Conservation (phyloP, 2,888 invertebrate genomes). For the Lasioglossum zephyrum region DNA sequence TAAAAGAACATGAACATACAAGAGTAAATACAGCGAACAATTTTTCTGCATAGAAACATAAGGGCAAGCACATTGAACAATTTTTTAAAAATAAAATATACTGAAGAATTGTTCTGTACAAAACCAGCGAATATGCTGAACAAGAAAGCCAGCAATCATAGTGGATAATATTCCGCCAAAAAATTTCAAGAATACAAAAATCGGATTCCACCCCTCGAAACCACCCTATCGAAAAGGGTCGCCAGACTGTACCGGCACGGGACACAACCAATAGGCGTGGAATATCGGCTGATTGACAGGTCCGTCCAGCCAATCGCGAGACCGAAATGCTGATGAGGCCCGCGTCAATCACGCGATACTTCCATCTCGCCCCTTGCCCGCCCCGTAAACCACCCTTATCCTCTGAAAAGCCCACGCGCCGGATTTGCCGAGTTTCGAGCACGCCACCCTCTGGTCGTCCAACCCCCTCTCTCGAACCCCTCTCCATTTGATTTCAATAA, state of each 20-base stretch:
- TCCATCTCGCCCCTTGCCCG: slow-evolving; percentile 80
- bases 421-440: slow-evolving; percentile 62
- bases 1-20: too few species aligned
- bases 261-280: slow-evolving; percentile 84
- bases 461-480: slow-evolving; percentile 26
- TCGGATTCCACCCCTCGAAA: not conserved
- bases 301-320: slow-evolving; percentile 91
- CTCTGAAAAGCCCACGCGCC: slow-evolving; percentile 63
- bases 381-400: slow-evolving; percentile 64
- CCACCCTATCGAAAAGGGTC: slow-evolving; percentile 40
- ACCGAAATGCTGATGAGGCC: slow-evolving; percentile 91
- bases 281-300: slow-evolving; percentile 91
- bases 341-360: slow-evolving; percentile 89
- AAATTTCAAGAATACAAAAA: not conserved
- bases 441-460: slow-evolving; percentile 54
- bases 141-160: not conserved
- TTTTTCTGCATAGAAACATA: too few species aligned
- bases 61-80: not conserved
- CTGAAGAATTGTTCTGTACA: not conserved
- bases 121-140: not conserved
- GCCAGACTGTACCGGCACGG: slow-evolving; percentile 51
- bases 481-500: slow-evolving; percentile 41
- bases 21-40: too few species aligned
- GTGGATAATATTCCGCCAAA: not conserved
- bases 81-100: not conserved